Evolutionary conservation across 2,888 invertebrate genomes (phyloP), one percentile per base, ranked within the genome.

Genomic region (Tricholauxania praeusta): DNA sequence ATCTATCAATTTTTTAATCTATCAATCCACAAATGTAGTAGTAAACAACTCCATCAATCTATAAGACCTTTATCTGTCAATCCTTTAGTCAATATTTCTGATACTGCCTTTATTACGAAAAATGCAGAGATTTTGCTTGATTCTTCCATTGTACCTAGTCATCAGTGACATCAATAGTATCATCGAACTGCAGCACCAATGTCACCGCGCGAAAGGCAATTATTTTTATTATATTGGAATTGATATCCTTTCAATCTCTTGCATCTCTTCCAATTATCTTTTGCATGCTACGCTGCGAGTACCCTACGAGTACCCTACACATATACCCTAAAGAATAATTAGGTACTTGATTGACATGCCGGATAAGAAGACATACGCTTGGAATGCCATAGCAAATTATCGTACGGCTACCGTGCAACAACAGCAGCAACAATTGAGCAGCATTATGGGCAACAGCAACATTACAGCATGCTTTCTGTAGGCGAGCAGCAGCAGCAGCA

Each of bases 291-390:
- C 74, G 64, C 8, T 39, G 39, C 10, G 39, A 39, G 39, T 48
- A 57, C 64, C 55, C 32, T 19, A 49, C 10, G 39, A 39, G 10
- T 48, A 57, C 64, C 55, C 32, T 19, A 49, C n/a, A 67, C 51
- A 59, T 74, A 77, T 80, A 79, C 79, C 80, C 82, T 78, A 79
- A 80, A 84, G 86, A 87, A 86, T 86, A 86, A 86, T 86, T 86
- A 86, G 87, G 86, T 82, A 82, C 80, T 84, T 87, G 86, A 86
- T 86, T 86, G 86, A 86, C 86, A 86, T 82, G 85, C 81, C 84
- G 86, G 86, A 86, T 86, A 86, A 86, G 86, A 82, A 82, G 86
- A 87, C 87, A 86, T 85, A 86, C 86, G 84, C 86, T 85, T 83
- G 86, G 87, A 83, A 86, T 87, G 86, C 86, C 82, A 81, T 81